These are phyloP conservation scores for Stercorarius parasiticus DNA, from an alignment of 2,113 vertebrate species.

Conservation along the genomic window DNA sequence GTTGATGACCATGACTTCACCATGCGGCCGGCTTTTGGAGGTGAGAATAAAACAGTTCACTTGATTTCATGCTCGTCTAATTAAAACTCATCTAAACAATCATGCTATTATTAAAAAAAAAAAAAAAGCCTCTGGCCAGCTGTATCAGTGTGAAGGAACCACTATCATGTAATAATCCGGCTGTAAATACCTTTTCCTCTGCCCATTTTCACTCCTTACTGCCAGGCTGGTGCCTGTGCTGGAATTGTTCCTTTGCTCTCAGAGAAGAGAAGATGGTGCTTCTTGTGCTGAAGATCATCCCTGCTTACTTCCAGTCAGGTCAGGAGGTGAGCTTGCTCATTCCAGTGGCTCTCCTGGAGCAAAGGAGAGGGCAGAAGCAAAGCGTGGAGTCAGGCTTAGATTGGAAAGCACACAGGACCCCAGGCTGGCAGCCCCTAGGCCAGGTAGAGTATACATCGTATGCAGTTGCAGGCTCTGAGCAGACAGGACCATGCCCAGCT, in stretches of 20 bases:
- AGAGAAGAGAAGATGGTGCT: background rate
- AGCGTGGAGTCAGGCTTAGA: background rate
- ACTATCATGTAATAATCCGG: background rate
- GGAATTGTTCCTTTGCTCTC: background rate
- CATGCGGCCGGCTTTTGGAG: constrained; percentile 94
- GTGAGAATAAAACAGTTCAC: constrained; percentile 59
- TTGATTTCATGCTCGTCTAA: background rate
- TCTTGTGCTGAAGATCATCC: background rate
- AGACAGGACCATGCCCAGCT: no score
- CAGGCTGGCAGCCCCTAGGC: background rate
- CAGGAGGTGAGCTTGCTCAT: background rate
- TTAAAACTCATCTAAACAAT: background rate
- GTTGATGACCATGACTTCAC: constrained; percentile 92
- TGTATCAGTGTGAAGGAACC: background rate
- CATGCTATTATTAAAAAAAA: background rate
- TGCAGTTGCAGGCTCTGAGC: background rate
- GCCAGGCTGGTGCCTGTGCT: background rate
- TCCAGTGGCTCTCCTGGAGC: background rate
- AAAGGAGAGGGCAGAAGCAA: background rate
- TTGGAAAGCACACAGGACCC: background rate
- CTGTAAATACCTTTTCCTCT: background rate
- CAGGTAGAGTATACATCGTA: no score
- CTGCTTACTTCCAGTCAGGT: background rate
- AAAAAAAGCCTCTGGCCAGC: background rate
- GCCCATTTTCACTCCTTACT: background rate